Evolutionary conservation across 2,888 invertebrate species (phyloP), one percentile per base, ranked within the genome.

Genomic region (Dolichopus griseipennis): DNA sequence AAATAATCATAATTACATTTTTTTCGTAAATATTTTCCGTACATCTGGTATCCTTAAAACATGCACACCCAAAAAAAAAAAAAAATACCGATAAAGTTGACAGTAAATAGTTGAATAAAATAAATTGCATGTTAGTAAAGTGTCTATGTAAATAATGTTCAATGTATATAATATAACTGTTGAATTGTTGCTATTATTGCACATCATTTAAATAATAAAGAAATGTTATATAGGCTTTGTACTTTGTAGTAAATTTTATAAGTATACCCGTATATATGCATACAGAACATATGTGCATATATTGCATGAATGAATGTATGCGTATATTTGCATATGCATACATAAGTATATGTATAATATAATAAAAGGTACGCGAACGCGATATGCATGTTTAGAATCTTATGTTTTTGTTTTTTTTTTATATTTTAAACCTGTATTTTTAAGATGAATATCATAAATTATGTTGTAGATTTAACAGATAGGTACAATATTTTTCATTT

Each of bases 381-480:
- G 27, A 37, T 37, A 8, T 10, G 37, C 37, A 37, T 7, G 37
- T 37, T 10, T 10, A 37, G n/a, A 37, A 37, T 37, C 12, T 37
- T 27, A 27, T 27, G 5, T 27, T 27, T 27, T 27, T 4, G 2
- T 27, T 27, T 27, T 52, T 52, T 18, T 52, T 18, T 52, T 9
- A 52, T 18, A 52, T 52, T 18, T 52, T 18, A 52, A 52, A 52
- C 52, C 52, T 52, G 52, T 52, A 52, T 52, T 52, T 52, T 52
- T 5, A 52, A 52, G 52, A 52, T 52, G 52, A 52, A n/a, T 52
- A 52, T 52, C 52, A 52, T 52, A 52, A 52, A 52, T 52, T 18
- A 52, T 52, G 52, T 52, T 52, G 52, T 52, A 52, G 52, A 52
- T 52, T 52, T 52, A n/a, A 52, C 52, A 52, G 18, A 52, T 52